phyloP scores from a whole-genome alignment of 2,888 invertebrate genomes.

The Cremastobaeus sp. region DNA sequence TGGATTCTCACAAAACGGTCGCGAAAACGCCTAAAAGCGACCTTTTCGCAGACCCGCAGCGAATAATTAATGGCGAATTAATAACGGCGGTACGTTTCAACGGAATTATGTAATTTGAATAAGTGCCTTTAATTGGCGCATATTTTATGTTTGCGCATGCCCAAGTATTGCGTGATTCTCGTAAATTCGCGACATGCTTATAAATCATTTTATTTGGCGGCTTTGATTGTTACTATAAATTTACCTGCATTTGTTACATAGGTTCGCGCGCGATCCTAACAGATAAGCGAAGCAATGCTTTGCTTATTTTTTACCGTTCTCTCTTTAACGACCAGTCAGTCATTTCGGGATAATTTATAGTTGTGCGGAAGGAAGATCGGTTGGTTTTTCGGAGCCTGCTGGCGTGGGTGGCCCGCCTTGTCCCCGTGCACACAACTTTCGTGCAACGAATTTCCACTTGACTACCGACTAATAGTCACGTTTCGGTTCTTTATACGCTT shows the following conservation, averaged over 20 bases:
- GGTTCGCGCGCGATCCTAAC: constrained; percentile 6
- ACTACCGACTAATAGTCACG: constrained; percentile 69
- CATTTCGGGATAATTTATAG: constrained; percentile 73
- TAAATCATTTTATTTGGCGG: constrained; percentile 53
- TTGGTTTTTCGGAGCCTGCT: constrained; percentile 67
- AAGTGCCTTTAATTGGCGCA: constrained; percentile 36
- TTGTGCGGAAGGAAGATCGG: constrained; percentile 70
- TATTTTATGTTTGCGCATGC: constrained; percentile 27
- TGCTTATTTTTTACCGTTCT: constrained; percentile 25
- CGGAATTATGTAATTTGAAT: constrained; percentile 11
- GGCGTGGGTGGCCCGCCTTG: constrained; percentile 70
- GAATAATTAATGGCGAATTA: constrained; percentile 6
- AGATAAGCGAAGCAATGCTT: constrained; percentile 1
- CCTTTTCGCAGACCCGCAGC: too few relatives aligned
- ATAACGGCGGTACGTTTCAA: constrained; percentile 5
- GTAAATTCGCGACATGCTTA: constrained; percentile 36
- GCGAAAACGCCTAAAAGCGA: constrained; percentile 21
- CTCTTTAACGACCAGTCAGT: constrained; percentile 70
- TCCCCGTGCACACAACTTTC: constrained; percentile 61
- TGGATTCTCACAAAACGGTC: constrained; percentile 18
- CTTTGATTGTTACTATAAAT: constrained; percentile 58
- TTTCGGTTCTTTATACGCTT: constrained; percentile 51
- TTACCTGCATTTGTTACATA: constrained; percentile 40
- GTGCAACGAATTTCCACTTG: constrained; percentile 70
- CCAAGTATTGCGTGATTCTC: constrained; percentile 28